Percentiles rank a stretch among this genome's conserved stretches.
phyloP scores from a whole-genome alignment of 2,113 vertebrate genomes.

The Chaetodon auriga region DNA sequence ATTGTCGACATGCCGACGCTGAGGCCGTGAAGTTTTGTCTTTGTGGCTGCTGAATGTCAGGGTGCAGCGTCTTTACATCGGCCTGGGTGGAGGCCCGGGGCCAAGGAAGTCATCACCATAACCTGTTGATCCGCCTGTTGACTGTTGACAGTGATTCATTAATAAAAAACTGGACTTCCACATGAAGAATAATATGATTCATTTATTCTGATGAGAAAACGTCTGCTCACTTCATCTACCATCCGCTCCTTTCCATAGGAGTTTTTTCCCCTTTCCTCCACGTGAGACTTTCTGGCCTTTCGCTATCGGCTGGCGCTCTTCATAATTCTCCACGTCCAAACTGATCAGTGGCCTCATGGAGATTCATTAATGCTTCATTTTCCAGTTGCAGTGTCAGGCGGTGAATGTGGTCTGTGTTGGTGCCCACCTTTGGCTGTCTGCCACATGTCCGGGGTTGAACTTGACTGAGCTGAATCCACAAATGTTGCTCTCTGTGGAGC shows the following conservation, averaged over 20 bases:
- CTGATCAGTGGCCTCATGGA: too few species aligned
- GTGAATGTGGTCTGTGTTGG: too few species aligned
- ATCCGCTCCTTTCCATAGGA: too few species aligned
- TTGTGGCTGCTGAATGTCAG: not conserved
- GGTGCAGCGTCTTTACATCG: not conserved
- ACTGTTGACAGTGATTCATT: not conserved
- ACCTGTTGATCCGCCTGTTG: not conserved
- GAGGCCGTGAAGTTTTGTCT: not conserved
- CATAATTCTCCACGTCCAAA: too few species aligned
- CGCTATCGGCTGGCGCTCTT: not conserved
- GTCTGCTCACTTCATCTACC: too few species aligned
- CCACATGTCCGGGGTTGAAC: not conserved
- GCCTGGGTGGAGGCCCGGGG: not conserved
- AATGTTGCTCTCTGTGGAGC: not conserved
- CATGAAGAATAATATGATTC: too few species aligned
- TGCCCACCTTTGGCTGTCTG: too few species aligned
- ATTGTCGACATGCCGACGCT: not conserved
- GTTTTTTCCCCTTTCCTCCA: not conserved
- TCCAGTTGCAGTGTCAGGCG: too few species aligned
- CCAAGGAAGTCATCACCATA: not conserved
- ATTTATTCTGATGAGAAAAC: too few species aligned
- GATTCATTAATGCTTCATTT: too few species aligned
- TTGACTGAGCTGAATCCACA: not conserved
- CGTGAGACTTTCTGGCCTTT: too few species aligned
- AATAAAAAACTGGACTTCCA: too few species aligned